Conservation (phyloP, 1,140 invertebrate species). For the Lucilia cuprina region DNA sequence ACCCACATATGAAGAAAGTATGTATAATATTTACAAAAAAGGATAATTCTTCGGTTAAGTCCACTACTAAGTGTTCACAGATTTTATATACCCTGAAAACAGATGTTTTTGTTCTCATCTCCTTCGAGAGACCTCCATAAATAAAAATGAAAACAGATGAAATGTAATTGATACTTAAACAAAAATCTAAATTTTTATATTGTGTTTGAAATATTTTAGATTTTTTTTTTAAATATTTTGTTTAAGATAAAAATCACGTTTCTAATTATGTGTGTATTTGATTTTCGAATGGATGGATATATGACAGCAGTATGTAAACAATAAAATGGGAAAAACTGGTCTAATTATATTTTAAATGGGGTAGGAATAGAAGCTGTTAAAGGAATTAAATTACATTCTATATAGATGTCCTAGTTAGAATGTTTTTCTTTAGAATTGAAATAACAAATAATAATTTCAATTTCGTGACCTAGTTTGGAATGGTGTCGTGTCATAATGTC, state of each 20-base stretch:
- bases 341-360: not conserved
- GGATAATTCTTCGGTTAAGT: not conserved
- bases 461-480: too few relatives aligned
- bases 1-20: not conserved
- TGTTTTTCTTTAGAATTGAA: too few relatives aligned
- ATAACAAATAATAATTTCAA: too few relatives aligned
- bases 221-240: not conserved
- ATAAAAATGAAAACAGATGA: not conserved
- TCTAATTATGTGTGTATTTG: not conserved
- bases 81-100: not conserved
- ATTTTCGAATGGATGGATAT: too few relatives aligned
- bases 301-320: not conserved
- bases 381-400: not conserved
- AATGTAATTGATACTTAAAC: constrained; percentile 1
- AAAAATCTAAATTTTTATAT: not conserved
- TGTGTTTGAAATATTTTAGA: not conserved
- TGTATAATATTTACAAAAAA: not conserved
- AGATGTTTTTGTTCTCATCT: not conserved
- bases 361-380: not conserved
- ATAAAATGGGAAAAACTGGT: not conserved
- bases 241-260: not conserved
- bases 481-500: too few relatives aligned
- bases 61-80: not conserved
- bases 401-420: not conserved
- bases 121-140: not conserved